Conservation (phyloP, 2,113 vertebrate genomes). For the Toxostoma redivivum region DNA sequence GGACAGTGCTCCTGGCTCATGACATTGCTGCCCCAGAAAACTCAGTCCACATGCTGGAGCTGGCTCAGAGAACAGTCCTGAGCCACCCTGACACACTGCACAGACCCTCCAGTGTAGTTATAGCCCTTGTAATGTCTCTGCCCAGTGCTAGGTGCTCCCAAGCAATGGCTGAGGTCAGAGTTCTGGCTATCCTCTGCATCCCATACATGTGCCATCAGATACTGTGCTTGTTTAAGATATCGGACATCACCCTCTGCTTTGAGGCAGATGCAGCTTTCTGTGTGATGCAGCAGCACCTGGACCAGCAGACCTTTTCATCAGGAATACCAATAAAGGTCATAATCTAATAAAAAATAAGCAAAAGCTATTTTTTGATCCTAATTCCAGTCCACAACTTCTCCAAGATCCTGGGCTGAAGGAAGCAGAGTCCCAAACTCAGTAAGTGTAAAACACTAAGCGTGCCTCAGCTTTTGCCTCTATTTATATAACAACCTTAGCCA, state of each 20-base stretch:
- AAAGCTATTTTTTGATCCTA: background rate
- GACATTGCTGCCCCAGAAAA: background rate
- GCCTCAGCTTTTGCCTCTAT: background rate
- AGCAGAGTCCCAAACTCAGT: rapidly evolving
- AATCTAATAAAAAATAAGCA: background rate
- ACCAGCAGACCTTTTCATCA: background rate
- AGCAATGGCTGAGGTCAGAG: background rate
- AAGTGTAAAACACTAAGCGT: rapidly evolving
- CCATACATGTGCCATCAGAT: rapidly evolving
- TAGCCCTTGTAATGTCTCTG: background rate
- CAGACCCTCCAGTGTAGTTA: background rate
- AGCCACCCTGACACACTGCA: background rate
- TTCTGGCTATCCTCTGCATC: background rate
- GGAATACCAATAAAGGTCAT: background rate
- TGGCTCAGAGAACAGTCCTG: background rate
- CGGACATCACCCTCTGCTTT: rapidly evolving
- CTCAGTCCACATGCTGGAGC: background rate
- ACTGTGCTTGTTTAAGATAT: rapidly evolving
- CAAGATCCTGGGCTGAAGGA: background rate
- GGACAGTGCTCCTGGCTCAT: background rate
- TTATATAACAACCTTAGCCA: background rate
- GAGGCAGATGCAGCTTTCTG: background rate
- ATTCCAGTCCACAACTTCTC: background rate
- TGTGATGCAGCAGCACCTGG: background rate
- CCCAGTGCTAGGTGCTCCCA: background rate